Percentiles rank a stretch among this genome's conserved stretches.
Evolutionary conservation across 2,113 vertebrate genomes (phyloP).

Genomic region (Holacanthus passer): DNA sequence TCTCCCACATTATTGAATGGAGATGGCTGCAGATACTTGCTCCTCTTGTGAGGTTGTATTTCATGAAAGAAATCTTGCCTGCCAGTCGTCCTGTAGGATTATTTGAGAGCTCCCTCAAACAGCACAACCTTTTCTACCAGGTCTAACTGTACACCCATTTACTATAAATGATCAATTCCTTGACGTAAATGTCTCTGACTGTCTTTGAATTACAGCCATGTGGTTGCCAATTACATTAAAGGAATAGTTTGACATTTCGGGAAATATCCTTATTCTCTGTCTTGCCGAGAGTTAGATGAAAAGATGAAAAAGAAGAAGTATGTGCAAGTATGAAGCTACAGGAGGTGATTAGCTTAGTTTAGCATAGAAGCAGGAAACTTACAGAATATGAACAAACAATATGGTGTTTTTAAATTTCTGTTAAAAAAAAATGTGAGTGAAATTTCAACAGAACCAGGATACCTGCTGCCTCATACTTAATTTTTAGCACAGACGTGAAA

Average conservation of each 20-base stretch:
- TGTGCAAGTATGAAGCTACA: too few species aligned
- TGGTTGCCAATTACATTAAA: too few species aligned
- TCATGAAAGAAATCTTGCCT: not conserved
- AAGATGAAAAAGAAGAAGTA: too few species aligned
- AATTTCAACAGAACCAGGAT: not conserved
- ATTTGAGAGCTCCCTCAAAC: not conserved
- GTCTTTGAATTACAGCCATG: too few species aligned
- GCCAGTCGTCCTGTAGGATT: not conserved
- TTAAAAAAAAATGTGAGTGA: not conserved
- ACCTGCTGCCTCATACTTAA: not conserved
- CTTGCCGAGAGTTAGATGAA: not conserved
- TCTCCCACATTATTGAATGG: not conserved
- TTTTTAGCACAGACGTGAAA: not conserved
- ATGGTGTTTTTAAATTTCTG: too few species aligned
- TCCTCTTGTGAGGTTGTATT: not conserved
- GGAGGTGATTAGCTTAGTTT: not conserved
- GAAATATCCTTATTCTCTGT: too few species aligned
- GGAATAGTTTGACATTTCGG: too few species aligned
- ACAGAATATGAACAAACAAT: too few species aligned
- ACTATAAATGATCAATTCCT: too few species aligned
- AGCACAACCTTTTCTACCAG: not conserved
- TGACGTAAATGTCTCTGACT: too few species aligned
- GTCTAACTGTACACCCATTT: too few species aligned
- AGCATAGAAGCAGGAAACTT: too few species aligned
- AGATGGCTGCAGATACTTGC: not conserved